Percentiles rank a stretch among this genome's conserved stretches.
These are phyloP conservation scores for Rhynchopsitta pachyrhyncha DNA, from an alignment of 2,113 vertebrate genomes.

Conservation along the genomic window DNA sequence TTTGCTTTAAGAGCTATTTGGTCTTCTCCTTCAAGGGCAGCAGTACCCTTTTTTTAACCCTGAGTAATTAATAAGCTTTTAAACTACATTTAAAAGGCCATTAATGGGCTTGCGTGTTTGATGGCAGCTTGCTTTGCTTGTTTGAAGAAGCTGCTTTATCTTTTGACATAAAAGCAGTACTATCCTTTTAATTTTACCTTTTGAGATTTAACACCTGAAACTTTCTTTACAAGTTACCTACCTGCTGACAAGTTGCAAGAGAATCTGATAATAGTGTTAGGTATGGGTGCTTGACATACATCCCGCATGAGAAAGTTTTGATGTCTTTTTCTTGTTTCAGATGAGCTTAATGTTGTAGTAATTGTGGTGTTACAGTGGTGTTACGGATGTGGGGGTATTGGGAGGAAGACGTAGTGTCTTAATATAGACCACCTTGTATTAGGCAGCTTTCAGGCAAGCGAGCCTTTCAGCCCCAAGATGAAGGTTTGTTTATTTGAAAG, in stretches of 20 bases:
- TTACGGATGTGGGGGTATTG: too few species aligned
- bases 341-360: accelerated
- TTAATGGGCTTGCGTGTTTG: not conserved
- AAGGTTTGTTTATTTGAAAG: not conserved
- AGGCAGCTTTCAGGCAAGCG: not conserved
- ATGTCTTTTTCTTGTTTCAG: not conserved
- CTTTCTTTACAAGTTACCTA: not conserved
- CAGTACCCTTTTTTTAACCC: accelerated
- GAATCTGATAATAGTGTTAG: accelerated
- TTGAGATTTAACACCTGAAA: not conserved
- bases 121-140: not conserved
- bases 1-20: too few species aligned
- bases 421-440: accelerated
- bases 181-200: not conserved
- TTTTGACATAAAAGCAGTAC: accelerated
- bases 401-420: accelerated
- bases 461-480: not conserved
- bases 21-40: too few species aligned
- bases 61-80: not conserved
- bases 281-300: accelerated
- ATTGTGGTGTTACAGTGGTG: not conserved
- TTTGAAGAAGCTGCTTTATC: not conserved
- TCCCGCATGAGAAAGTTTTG: not conserved
- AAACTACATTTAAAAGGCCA: not conserved
- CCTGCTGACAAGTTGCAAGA: not conserved